Base-by-base conservation (phyloP, 2,797 vertebrate species). In the Sebastes trivittatus region DNA sequence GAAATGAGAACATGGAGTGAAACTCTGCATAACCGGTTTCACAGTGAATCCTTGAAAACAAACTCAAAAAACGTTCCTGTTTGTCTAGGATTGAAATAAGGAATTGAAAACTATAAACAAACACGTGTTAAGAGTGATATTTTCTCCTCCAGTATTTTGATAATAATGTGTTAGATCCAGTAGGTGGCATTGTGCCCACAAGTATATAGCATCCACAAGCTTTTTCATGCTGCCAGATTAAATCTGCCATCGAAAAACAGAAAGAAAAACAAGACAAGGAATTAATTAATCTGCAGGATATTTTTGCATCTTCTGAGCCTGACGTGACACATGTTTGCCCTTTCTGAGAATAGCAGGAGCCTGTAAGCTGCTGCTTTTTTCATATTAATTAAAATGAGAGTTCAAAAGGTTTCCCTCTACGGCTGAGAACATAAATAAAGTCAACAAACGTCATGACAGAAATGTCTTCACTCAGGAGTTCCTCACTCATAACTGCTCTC, bases 171-270 rank as follows among this genome's bases (percentile, higher is more conserved):
- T 34, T 16, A 25, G 0, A 6, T 75, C 82, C 88, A 85, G 81
- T 23, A 92, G 90, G 66, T 91, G 90, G 83, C 82, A 72, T 7
- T 66, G 60, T 87, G 67, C 54, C 56, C 62, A 63, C 71, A 78
- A 56, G 6, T 62, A 63, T 36, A n/a, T 46, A 62, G 16, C 13
- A 23, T 11, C 6, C 5, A 56, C 18, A 20, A 4, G 30, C 63
- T 60, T 42, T 60, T 60, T 10, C 7, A 1, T 22, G 18, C 18
- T n/a, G 16, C 16, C 42, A 46, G 14, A 18, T 46, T 7, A 25
- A 14, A 32, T 80, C 56, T 13, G n/a, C 49, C 29, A 22, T 58
- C 2, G 3, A 66, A 29, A 59, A 25, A 55, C 27, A 32, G 2
- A 22, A 7, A 61, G 2, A 60, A 84, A 52, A 27, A 22, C 27